A percentile compares a stretch with the other conserved stretches of the same genome.
Conservation (phyloP, 2,888 invertebrate species). For the Patella ulyssiponensis region DNA sequence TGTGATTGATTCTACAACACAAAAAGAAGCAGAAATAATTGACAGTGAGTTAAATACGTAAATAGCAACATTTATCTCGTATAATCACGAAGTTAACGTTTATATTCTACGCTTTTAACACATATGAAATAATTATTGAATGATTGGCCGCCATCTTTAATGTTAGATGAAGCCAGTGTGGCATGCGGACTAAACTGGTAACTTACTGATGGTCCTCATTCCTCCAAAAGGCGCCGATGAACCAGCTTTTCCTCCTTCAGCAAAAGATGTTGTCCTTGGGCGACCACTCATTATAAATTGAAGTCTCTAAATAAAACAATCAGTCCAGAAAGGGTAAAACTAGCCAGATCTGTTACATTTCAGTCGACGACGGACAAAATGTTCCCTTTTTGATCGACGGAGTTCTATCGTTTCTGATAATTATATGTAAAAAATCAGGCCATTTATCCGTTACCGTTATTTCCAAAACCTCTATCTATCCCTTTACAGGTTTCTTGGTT, state of each 20-base stretch:
- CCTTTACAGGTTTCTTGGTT: too few relatives aligned
- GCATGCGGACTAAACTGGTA: conserved; percentile 35
- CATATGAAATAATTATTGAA: neutral
- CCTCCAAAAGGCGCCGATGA: conserved; percentile 62
- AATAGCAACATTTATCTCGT: too few relatives aligned
- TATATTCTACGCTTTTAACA: neutral
- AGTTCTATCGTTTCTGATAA: too few relatives aligned
- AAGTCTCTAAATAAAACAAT: conserved; percentile 27
- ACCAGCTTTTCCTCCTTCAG: conserved; percentile 66
- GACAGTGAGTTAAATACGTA: neutral
- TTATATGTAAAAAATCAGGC: too few relatives aligned
- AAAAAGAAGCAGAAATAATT: neutral
- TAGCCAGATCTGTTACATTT: conserved; percentile 41
- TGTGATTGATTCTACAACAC: conserved; percentile 1
- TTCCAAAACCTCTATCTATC: too few relatives aligned
- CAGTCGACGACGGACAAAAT: conserved; percentile 24
- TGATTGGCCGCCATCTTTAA: conserved; percentile 39
- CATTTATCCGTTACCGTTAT: too few relatives aligned
- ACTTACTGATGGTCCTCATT: conserved; percentile 67
- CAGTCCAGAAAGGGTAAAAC: conserved; percentile 26
- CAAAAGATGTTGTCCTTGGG: conserved; percentile 68
- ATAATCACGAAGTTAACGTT: too few relatives aligned
- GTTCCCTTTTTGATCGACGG: conserved; percentile 14
- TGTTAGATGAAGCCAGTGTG: conserved; percentile 38
- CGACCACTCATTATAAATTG: conserved; percentile 63